Percentiles rank a stretch among this genome's conserved stretches.
phyloP scores from a whole-genome alignment of 1,140 invertebrate genomes.

The Drosophila orena region DNA sequence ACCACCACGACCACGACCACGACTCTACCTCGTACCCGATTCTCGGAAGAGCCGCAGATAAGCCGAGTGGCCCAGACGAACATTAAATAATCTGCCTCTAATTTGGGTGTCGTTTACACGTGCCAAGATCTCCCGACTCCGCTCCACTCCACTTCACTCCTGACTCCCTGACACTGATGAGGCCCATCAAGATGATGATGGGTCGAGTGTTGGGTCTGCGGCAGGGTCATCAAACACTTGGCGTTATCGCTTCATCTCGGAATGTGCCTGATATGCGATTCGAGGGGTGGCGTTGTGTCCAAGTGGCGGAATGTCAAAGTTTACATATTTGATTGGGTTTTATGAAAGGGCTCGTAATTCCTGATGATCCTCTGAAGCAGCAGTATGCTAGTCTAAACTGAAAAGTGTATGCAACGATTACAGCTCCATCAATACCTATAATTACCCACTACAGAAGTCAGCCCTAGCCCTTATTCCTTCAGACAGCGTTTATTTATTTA shows the following conservation, averaged over 20 bases:
- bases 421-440: background rate
- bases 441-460: constrained; percentile 16
- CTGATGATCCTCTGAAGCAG: background rate
- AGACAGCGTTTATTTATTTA: constrained; percentile 53
- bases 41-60: constrained; percentile 38
- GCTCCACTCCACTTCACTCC: constrained; percentile 1
- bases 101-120: constrained; percentile 81
- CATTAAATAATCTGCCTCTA: constrained; percentile 78
- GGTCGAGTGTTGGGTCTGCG: constrained; percentile 29
- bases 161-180: constrained; percentile 57
- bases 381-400: background rate
- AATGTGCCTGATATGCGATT: constrained; percentile 42
- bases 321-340: constrained; percentile 46
- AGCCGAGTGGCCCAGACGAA: constrained; percentile 26
- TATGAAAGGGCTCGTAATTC: constrained; percentile 13
- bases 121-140: constrained; percentile 53
- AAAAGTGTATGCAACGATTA: background rate
- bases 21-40: constrained; percentile 3
- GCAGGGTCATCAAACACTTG: constrained; percentile 38
- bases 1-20: no score
- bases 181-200: constrained; percentile 53
- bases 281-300: constrained; percentile 11
- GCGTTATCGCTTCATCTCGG: constrained; percentile 56
- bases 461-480: no score
- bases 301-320: constrained; percentile 1